Percentiles rank a stretch among this genome's conserved stretches.
These are phyloP conservation scores for Neoascia interrupta DNA, from an alignment of 2,888 invertebrate species.

Conservation along the genomic window DNA sequence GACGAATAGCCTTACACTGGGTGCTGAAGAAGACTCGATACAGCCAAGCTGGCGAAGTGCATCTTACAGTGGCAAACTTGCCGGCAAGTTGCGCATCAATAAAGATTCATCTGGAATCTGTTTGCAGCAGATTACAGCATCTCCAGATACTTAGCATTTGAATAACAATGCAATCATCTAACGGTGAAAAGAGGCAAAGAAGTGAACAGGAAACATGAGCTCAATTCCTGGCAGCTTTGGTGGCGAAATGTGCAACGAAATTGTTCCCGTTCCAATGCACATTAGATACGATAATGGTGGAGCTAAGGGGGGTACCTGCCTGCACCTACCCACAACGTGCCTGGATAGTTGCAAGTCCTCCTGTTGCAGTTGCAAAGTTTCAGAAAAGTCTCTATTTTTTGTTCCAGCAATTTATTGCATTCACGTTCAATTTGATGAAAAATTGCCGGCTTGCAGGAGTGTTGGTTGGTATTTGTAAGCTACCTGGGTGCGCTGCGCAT, in stretches of 20 bases:
- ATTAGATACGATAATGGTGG: background rate
- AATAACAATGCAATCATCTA: constrained; percentile 44
- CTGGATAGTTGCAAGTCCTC: background rate
- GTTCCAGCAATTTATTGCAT: constrained; percentile 57
- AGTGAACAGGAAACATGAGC: constrained; percentile 49
- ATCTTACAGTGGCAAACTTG: no score
- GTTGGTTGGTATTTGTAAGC: no score
- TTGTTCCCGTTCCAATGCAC: constrained; percentile 17
- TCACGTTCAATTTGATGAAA: constrained; percentile 65
- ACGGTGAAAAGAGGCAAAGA: constrained; percentile 5
- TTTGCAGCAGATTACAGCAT: constrained; percentile 39
- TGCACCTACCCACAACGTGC: background rate
- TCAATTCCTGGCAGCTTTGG: constrained; percentile 45
- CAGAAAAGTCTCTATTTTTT: no score
- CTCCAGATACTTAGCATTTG: constrained; percentile 45
- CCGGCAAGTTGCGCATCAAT: constrained; percentile 60
- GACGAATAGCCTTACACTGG: constrained; percentile 35
- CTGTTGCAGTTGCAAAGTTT: background rate
- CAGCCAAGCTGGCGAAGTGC: no score
- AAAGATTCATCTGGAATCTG: constrained; percentile 50
- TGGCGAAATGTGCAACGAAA: constrained; percentile 12
- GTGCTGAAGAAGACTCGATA: background rate
- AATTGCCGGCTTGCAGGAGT: constrained; percentile 40
- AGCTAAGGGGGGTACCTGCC: background rate
- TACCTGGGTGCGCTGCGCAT: no score